Base-by-base conservation (phyloP, 2,888 invertebrate species). In the Conomelus anceps region DNA sequence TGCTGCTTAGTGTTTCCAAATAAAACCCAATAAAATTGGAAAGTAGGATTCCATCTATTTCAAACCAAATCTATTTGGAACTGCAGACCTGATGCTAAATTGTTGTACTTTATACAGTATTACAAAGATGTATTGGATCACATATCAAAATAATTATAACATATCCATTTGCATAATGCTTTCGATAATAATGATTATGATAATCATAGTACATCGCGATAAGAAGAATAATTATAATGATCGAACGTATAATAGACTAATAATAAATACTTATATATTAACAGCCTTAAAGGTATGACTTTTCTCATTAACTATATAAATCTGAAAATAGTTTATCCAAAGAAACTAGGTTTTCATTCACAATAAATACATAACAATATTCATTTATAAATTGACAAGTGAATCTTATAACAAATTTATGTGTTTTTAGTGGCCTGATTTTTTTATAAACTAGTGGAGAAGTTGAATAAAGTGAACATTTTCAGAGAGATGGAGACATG, bases 241-340 rank as follows among this genome's bases (percentile, higher is more conserved):
- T 84, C 7, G 85, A 23, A 85, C 23, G 17, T 26, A 86, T 86
- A 23, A 23, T 86, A 23, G 29, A 86, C 63, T 23, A 86, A 86
- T 86, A 86, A 86, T 86, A 86, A 86, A 86, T 86, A 86, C 86
- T 86, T 86, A 86, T 90, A 87, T 89, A 85, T 89, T 89, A 90
- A 89, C 90, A 91, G 90, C 89, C 90, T 90, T 90, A 91, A 89
- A 84, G 85, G 89, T 90, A 90, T 91, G 90, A 90, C 90, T 91
- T 88, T 88, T 88, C 22, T 22, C 26, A 20, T 88, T 23, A 24
- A 26, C 26, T 88, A 85, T 29, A 85, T 85, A 34, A 26, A 85
- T 26, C 22, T 85, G 84, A 85, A 85, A 88, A 88, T 85, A 88
- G 63, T 63, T 63, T n/a, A 63, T 63, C n/a, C 63, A 63, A 63